Evolutionary conservation across 2,888 invertebrate species (phyloP), one percentile per base, ranked within the genome.

Genomic region (Alloscopus bannaensis): DNA sequence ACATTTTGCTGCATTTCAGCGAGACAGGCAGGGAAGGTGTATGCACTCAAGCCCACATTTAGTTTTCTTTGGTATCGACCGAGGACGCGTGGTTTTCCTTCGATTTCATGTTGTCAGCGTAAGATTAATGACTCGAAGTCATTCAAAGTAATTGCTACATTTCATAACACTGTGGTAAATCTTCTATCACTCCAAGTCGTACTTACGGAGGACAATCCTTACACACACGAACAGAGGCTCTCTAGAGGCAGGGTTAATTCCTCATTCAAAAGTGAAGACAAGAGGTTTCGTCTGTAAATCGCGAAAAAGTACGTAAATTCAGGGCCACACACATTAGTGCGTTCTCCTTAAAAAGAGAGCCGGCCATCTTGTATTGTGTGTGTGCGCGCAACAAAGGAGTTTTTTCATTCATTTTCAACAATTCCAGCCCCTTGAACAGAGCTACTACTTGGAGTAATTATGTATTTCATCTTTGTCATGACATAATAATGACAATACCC

Each of bases 401-500:
- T n/a, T 42, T 57, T 64, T 31, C 24, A 73, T 65, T 45, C 29
- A n/a, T 18, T 13, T 65, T 65, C 24, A 55, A 69, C 26, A 60
- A 47, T 57, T 73, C 73, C 73, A 73, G 73, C 52, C 73, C 28
- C 42, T 55, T 73, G 52, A 59, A 59, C 18, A 59, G 26, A n/a
- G n/a, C n/a, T n/a, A n/a, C n/a, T n/a, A 28, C n/a, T 42, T 16
- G 3, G 40, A 72, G 52, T 65, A 73, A 73, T 65, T 55, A 40
- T 28, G 55, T 65, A 55, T 62, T 73, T 73, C 52, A 50, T 73
- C 65, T 55, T 73, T 73, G 60, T 72, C 71, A 62, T 62, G 62
- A 71, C 71, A 71, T n/a, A 72, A 52, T 36, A 65, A 64, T 73
- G 73, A 73, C 64, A 73, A 65, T 28, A 28, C 24, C n/a, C 22